Conservation (phyloP, 2,888 invertebrate genomes). For the Cryptus viduatorius region DNA sequence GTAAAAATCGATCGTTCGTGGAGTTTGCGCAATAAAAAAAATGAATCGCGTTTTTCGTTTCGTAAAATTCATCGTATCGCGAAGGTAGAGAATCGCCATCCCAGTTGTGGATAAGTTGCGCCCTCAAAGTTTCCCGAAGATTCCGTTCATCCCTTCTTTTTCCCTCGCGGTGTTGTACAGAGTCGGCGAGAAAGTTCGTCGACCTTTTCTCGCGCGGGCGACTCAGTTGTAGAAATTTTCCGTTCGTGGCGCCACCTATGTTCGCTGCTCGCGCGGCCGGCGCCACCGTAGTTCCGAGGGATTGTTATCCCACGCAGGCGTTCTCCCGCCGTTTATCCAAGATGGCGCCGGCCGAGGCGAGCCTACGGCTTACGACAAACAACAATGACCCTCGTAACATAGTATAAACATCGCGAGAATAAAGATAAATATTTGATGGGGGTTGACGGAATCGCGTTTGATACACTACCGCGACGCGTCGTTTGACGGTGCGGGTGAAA, state of each 20-base stretch:
- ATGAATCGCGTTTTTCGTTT: neutral
- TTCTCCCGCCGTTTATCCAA: conserved; percentile 45
- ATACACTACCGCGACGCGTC: conserved; percentile 15
- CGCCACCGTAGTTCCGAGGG: conserved; percentile 29
- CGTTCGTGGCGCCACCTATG: conserved; percentile 30
- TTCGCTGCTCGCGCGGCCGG: conserved; percentile 12
- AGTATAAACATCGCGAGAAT: conserved; percentile 48
- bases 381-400: conserved; percentile 56
- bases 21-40: conserved; percentile 61
- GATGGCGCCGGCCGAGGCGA: conserved; percentile 54
- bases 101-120: conserved; percentile 57
- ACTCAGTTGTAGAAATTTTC: conserved; percentile 23
- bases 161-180: neutral
- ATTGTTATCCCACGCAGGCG: conserved; percentile 51
- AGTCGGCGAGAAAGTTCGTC: conserved; percentile 6
- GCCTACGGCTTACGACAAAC: conserved; percentile 41
- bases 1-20: conserved; percentile 45
- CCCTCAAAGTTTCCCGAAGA: conserved; percentile 27
- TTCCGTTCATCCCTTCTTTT: conserved; percentile 4
- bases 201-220: neutral
- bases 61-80: neutral
- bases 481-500: conserved; percentile 19
- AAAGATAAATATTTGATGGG: conserved; percentile 13
- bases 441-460: neutral
- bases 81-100: conserved; percentile 3